Evolutionary conservation across 2,888 invertebrate genomes (phyloP).

Genomic region (Myathropa florea): DNA sequence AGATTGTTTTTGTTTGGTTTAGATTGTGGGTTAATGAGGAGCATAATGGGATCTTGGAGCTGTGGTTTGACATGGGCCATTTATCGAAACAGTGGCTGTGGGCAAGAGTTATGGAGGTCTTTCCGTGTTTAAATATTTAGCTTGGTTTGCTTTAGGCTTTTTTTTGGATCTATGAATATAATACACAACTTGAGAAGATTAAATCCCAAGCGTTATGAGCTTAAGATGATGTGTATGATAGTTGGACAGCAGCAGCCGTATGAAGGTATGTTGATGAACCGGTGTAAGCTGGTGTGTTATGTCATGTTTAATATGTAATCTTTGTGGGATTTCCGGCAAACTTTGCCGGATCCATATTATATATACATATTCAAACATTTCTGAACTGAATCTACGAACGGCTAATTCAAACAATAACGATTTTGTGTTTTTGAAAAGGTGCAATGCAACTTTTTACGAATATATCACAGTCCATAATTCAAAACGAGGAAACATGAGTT

Average conservation of each 20-base stretch:
- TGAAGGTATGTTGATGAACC: background rate
- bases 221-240: background rate
- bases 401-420: no score
- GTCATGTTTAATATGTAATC: background rate
- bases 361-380: no score
- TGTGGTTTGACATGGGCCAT: constrained; percentile 3
- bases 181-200: background rate
- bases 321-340: no score
- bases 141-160: background rate
- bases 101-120: background rate
- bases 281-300: background rate
- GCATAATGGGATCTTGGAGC: background rate
- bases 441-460: no score
- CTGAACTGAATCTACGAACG: no score
- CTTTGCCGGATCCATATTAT: background rate
- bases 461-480: no score
- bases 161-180: background rate
- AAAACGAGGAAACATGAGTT: no score
- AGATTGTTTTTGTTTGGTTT: constrained; percentile 11
- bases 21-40: constrained; percentile 22
- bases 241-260: background rate
- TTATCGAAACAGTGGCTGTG: background rate
- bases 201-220: background rate
- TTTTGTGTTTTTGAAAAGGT: no score
- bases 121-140: background rate